Evolutionary conservation across 1,140 invertebrate species (phyloP).

Genomic region (Adelges cooleyi): DNA sequence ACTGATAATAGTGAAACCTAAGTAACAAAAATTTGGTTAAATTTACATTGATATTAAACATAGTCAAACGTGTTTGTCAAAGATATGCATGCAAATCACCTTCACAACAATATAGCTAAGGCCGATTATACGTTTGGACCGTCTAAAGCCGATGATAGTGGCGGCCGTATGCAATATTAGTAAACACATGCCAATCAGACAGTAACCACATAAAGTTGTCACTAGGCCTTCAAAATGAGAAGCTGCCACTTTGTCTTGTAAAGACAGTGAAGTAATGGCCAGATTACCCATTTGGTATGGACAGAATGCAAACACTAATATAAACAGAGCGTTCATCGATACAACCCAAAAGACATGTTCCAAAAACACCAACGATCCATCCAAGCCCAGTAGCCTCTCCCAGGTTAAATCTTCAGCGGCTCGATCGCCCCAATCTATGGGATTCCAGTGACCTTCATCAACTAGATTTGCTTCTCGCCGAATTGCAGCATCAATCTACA

Average conservation of each 20-base stretch:
- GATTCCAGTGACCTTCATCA: slow-evolving; percentile 91
- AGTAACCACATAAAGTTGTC: slow-evolving; percentile 87
- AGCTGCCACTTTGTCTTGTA: slow-evolving; percentile 60
- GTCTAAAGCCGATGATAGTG: slow-evolving; percentile 59
- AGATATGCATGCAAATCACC: slow-evolving; percentile 40
- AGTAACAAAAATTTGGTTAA: background rate
- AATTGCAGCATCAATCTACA: slow-evolving; percentile 26
- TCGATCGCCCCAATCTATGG: slow-evolving; percentile 88
- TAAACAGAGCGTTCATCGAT: slow-evolving; percentile 91
- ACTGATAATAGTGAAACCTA: slow-evolving; percentile 71
- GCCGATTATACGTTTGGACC: slow-evolving; percentile 74
- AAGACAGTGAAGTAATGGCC: slow-evolving; percentile 60
- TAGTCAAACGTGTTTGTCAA: background rate
- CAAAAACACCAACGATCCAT: slow-evolving; percentile 90
- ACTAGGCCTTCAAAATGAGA: slow-evolving; percentile 82
- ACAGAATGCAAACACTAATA: slow-evolving; percentile 86
- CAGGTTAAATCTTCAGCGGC: slow-evolving; percentile 96
- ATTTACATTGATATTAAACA: background rate
- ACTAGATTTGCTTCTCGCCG: slow-evolving; percentile 30
- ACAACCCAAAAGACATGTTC: slow-evolving; percentile 99
- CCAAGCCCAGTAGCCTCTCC: slow-evolving; percentile 89
- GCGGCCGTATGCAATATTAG: slow-evolving; percentile 71
- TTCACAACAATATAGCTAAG: slow-evolving; percentile 97
- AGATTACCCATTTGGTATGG: slow-evolving; percentile 91
- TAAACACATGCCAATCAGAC: slow-evolving; percentile 72